These are phyloP conservation scores for Isoperla grammatica DNA, from an alignment of 2,888 invertebrate species.

Conservation along the genomic window DNA sequence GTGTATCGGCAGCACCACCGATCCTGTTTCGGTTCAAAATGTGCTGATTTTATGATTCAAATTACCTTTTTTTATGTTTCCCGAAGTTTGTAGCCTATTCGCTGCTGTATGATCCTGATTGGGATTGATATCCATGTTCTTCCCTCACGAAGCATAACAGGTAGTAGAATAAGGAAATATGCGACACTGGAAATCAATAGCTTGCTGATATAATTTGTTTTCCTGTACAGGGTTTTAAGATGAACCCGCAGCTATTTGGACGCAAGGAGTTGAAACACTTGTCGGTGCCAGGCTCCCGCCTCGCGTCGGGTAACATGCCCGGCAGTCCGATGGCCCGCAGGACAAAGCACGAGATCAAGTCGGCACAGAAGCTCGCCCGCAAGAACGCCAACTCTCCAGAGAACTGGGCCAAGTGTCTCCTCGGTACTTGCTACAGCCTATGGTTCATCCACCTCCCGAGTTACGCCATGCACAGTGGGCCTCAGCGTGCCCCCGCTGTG, in stretches of 20 bases:
- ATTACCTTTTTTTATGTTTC: too few species aligned
- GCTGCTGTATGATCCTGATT: too few species aligned
- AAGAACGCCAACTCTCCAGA: slow-evolving; percentile 63
- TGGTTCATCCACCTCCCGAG: slow-evolving; percentile 97
- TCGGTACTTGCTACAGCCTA: slow-evolving; percentile 85
- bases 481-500: slow-evolving; percentile 62
- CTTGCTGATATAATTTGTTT: background rate
- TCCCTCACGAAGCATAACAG: too few species aligned
- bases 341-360: slow-evolving; percentile 92
- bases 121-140: too few species aligned
- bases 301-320: slow-evolving; percentile 56
- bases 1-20: background rate
- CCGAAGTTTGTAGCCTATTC: too few species aligned
- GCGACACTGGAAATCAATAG: too few species aligned
- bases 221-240: slow-evolving; percentile 35
- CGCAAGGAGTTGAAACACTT: slow-evolving; percentile 35
- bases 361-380: slow-evolving; percentile 76
- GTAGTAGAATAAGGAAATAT: too few species aligned
- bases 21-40: background rate
- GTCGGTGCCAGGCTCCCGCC: slow-evolving; percentile 29
- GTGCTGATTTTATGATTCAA: too few species aligned
- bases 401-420: slow-evolving; percentile 86
- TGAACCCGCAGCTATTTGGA: slow-evolving; percentile 45
- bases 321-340: slow-evolving; percentile 89
- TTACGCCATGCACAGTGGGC: slow-evolving; percentile 56